phyloP scores from a whole-genome alignment of 2,888 invertebrate species.

The Polyommatus iphigenia region DNA sequence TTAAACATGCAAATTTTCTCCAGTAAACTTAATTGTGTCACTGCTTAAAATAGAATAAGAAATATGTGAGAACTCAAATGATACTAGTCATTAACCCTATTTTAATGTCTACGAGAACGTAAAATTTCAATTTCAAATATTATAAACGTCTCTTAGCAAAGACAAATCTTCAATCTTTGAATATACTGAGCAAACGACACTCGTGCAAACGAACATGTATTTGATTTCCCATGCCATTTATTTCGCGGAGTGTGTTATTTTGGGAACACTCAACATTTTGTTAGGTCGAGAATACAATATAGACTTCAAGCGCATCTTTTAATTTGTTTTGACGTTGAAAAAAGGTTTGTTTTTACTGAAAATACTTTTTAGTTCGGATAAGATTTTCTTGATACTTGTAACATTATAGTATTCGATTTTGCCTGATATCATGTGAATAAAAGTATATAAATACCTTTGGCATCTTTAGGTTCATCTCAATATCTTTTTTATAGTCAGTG shows the following conservation, averaged over 20 bases:
- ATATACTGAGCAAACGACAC: constrained; percentile 26
- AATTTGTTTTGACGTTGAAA: constrained; percentile 1
- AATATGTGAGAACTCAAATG: background rate
- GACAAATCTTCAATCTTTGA: constrained; percentile 8
- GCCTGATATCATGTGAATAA: no score
- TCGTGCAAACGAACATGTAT: background rate
- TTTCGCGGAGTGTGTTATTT: constrained; percentile 14
- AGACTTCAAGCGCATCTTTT: background rate
- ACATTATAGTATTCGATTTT: no score
- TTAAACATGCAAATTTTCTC: no score
- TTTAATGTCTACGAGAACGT: background rate
- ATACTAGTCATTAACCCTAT: background rate
- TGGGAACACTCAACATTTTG: constrained; percentile 19
- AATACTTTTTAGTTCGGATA: background rate
- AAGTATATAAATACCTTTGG: no score
- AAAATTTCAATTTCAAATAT: constrained; percentile 14
- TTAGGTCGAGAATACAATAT: background rate
- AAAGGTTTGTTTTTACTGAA: background rate
- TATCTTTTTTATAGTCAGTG: no score
- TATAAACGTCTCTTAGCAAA: background rate
- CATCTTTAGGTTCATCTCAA: no score
- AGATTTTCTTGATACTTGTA: background rate
- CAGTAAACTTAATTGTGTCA: no score
- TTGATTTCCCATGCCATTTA: constrained; percentile 25
- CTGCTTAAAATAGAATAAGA: no score